Evolutionary conservation across 2,113 vertebrate species (phyloP).

Genomic region (Podarcis raffonei): DNA sequence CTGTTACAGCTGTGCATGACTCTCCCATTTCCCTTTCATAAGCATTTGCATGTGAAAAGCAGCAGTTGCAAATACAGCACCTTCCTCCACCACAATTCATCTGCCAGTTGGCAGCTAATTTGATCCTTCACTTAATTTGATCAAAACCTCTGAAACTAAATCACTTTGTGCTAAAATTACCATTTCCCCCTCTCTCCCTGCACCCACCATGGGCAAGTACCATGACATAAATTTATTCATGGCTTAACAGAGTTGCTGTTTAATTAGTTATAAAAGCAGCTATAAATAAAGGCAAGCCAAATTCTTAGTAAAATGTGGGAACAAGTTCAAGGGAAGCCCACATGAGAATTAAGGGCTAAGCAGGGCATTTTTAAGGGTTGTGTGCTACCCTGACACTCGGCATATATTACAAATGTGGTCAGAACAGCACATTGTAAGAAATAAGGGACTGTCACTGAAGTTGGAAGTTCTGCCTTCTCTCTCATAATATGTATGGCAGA

Average conservation of each 20-base stretch:
- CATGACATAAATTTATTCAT: conserved; percentile 54
- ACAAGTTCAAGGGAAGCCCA: conserved; percentile 5
- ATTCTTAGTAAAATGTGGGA: conserved; percentile 1
- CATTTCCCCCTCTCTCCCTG: conserved; percentile 16
- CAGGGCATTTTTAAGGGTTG: neutral
- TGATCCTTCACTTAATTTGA: conserved; percentile 63
- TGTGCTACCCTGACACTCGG: neutral
- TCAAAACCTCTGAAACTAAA: conserved; percentile 58
- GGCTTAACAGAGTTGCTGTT: conserved; percentile 36
- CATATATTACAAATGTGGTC: neutral
- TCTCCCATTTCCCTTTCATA: conserved; percentile 39
- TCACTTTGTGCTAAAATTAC: conserved; percentile 49
- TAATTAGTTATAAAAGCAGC: conserved; percentile 55
- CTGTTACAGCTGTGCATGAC: conserved; percentile 49
- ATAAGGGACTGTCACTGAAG: neutral
- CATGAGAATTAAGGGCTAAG: neutral
- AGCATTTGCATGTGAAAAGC: conserved; percentile 47
- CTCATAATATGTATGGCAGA: neutral
- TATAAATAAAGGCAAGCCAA: conserved; percentile 43
- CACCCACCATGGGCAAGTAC: conserved; percentile 39
- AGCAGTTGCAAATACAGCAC: conserved; percentile 24
- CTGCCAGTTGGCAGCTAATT: conserved; percentile 60
- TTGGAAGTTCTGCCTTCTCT: neutral
- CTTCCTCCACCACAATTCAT: conserved; percentile 49
- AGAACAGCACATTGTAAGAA: neutral